A percentile compares a stretch with the other conserved stretches of the same genome.
Conservation (phyloP, 2,888 invertebrate species). For the Ophion costatus region DNA sequence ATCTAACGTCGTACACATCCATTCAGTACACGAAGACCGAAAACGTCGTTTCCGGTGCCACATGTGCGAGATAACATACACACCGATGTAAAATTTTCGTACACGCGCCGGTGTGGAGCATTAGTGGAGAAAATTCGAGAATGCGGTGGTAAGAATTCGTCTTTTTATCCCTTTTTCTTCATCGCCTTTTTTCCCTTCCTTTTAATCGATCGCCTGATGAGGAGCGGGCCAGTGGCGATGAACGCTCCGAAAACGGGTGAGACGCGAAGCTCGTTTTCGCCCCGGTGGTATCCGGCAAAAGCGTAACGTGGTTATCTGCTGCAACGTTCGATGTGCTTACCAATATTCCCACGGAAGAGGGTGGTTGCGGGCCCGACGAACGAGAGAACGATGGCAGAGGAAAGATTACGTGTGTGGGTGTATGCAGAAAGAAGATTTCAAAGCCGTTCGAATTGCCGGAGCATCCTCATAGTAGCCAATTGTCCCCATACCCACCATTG, state of each 20-base stretch:
- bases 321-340: slow-evolving; percentile 77
- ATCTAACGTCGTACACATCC: too few relatives aligned
- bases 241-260: slow-evolving; percentile 33
- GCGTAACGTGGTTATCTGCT: slow-evolving; percentile 78
- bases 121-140: slow-evolving; percentile 15
- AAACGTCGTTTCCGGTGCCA: background rate
- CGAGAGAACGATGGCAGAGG: slow-evolving; percentile 52
- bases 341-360: slow-evolving; percentile 75
- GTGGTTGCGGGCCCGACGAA: slow-evolving; percentile 56
- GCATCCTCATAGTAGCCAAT: too few relatives aligned
- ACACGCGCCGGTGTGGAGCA: background rate
- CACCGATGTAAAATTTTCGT: background rate
- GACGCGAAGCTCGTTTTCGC: slow-evolving; percentile 54
- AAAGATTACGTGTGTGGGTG: slow-evolving; percentile 21
- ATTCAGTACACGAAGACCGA: background rate
- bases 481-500: too few relatives aligned
- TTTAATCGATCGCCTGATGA: slow-evolving; percentile 57
- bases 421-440: background rate
- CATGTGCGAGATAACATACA: background rate
- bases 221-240: slow-evolving; percentile 32
- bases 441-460: too few relatives aligned
- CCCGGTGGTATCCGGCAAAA: slow-evolving; percentile 74
- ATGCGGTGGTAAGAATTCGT: background rate
- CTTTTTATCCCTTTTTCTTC: slow-evolving; percentile 12
- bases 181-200: slow-evolving; percentile 11